phyloP scores from a whole-genome alignment of 2,797 vertebrate species.

The Anguilla pacifica region DNA sequence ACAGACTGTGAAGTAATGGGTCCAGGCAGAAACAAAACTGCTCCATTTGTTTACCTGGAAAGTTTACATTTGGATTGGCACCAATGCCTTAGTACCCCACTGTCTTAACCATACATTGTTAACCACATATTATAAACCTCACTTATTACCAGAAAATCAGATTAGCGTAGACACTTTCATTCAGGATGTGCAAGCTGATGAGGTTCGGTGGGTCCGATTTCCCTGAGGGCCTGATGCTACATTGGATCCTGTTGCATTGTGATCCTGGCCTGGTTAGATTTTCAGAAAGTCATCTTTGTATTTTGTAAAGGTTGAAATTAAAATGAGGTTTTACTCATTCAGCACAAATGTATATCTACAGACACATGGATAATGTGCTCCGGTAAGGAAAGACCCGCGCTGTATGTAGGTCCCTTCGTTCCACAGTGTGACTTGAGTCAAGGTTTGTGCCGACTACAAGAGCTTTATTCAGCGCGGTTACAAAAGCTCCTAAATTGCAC shows the following conservation, averaged over 20 bases:
- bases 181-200: neutral
- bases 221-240: neutral
- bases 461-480: slow-evolving; percentile 20
- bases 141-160: neutral
- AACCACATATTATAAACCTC: neutral
- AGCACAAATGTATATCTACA: neutral
- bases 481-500: slow-evolving; percentile 48
- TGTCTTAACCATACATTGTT: neutral
- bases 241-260: neutral
- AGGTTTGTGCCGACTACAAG: neutral
- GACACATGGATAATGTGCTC: neutral
- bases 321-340: neutral
- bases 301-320: neutral
- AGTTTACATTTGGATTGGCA: neutral
- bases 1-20: neutral
- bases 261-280: neutral
- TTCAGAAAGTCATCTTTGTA: neutral
- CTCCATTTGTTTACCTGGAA: neutral
- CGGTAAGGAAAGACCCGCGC: neutral
- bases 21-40: neutral
- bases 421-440: slow-evolving; percentile 13
- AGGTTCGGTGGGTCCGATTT: neutral
- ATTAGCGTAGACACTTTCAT: neutral
- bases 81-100: neutral
- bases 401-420: neutral